Evolutionary conservation across 2,797 vertebrate species (phyloP), one percentile per base, ranked within the genome.

Genomic region (Clarias platycephalus): DNA sequence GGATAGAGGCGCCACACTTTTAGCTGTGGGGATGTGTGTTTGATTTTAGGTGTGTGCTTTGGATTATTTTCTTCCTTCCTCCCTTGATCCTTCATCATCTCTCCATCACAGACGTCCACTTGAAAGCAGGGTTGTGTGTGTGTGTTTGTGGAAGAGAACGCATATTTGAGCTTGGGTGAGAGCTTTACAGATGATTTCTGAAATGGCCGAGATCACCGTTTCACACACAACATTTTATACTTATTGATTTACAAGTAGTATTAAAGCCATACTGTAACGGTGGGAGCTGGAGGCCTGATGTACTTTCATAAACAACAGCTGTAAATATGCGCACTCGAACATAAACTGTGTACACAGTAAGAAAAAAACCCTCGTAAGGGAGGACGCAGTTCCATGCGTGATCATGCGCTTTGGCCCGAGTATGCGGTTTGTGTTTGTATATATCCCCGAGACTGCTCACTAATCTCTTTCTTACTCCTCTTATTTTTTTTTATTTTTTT

Each of bases 351-450:
- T 81, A 18, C 20, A 63, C 18, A 20, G 34, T 60, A n/a, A 22
- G 74, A 37, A 57, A 49, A 58, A 60, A 2, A 2, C 31, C 75
- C 31, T 77, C 20, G 4, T 37, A 44, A 53, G 78, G n/a, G 80
- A 55, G 53, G 2, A n/a, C 49, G 66, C 40, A 57, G 28, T 49
- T 58, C 60, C 24, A 28, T 31, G 24, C 74, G 67, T 28, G 34
- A 75, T 87, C 87, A 88, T 79, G 85, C 90, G 87, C 89, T 81
- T 67, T 80, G 83, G 86, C 83, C 88, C 66, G 83, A 93, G 88
- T 91, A 91, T 93, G 89, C 92, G 92, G 89, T 93, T 93, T 92
- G 88, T 91, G 88, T 92, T 92, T 93, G 90, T 90, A 88, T 91
- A 90, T 92, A 77, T 86, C 86, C 86, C 75, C 0, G 31, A 78